phyloP scores from a whole-genome alignment of 2,113 vertebrate species.

The Hymenochirus boettgeri region DNA sequence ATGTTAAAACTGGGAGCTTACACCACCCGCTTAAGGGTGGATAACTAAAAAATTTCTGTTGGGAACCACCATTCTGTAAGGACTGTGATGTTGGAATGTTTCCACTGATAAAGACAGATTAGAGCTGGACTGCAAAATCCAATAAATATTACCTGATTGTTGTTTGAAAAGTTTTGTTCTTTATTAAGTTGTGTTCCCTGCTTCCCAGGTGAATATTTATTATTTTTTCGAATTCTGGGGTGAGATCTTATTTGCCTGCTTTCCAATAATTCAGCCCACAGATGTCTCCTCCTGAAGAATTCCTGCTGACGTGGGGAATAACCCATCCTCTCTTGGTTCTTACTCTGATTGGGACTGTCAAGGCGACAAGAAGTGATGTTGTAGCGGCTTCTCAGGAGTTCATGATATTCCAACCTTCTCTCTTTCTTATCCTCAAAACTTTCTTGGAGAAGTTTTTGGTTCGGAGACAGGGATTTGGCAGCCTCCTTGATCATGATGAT shows the following conservation, averaged over 20 bases:
- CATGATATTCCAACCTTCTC: slow-evolving; percentile 54
- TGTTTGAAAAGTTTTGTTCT: rapidly evolving
- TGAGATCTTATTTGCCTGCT: neutral
- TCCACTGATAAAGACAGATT: too few species aligned
- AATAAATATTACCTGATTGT: slow-evolving; percentile 60
- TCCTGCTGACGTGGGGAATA: slow-evolving; percentile 54
- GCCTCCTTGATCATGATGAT: slow-evolving; percentile 3
- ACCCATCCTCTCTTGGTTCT: rapidly evolving
- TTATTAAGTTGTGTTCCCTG: neutral
- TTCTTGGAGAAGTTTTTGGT: slow-evolving; percentile 41
- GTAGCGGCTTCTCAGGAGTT: slow-evolving; percentile 44
- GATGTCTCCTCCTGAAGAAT: slow-evolving; percentile 60
- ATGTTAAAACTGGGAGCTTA: too few species aligned
- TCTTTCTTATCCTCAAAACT: slow-evolving; percentile 64
- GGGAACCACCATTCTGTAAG: too few species aligned
- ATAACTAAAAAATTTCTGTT: too few species aligned
- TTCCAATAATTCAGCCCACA: slow-evolving; percentile 42
- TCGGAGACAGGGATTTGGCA: slow-evolving; percentile 10
- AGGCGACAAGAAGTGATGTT: slow-evolving; percentile 50
- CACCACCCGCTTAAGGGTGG: too few species aligned
- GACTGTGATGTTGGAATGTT: too few species aligned
- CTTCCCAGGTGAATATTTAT: neutral
- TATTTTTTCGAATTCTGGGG: neutral
- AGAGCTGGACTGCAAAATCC: too few species aligned
- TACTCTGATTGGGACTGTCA: neutral